Evolutionary conservation across 37 sponge, comb jelly and placozoan genomes (phyloP), one percentile per base, ranked within the genome.

Genomic region (Oopsacas minuta): DNA sequence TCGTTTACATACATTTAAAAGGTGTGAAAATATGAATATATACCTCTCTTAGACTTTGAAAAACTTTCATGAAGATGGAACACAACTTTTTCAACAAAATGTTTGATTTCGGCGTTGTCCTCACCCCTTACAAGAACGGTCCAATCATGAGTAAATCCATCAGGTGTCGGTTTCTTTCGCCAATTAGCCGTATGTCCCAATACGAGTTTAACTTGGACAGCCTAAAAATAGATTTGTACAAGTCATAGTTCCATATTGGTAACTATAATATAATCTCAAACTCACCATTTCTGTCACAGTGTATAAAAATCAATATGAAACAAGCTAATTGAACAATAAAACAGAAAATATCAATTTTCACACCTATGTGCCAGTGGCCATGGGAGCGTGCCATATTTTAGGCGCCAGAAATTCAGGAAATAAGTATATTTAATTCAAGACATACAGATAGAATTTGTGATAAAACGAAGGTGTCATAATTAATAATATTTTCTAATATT

Each of bases 101-200:
- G 88, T 39, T 87, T 87, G 23, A 98, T 91, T 22, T 93, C 93
- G 39, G 87, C 86, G 0, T 92, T 91, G 23, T 93, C 91, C 53
- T 93, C 94, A 15, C 99, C 99, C 36, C 94, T 87, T 0, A 98
- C 96, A 0, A 92, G 69, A 25, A 94, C 86, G 32, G 91, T 93
- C 99, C 99, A 98, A 49, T 98, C 99, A 49, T 98, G 99, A 12
- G 96, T 98, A 86, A 88, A 95, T 7, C 96, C 96, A 25, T 93
- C 96, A 0, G 82, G 82, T 10, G 94, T 95, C 3, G 93, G 91
- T 53, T 90, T 91, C 82, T 92, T 94, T 22, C 99, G 83, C 91
- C 92, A 91, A 5, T 87, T 82, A 3, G 99, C 96, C 38, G 90
- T 91, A 86, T 98, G 99, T 35, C 99, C 99, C 0, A 98, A 86